Conservation (phyloP, 53 echinoderm and acorn worm genomes). For the Echinometra lucunter region DNA sequence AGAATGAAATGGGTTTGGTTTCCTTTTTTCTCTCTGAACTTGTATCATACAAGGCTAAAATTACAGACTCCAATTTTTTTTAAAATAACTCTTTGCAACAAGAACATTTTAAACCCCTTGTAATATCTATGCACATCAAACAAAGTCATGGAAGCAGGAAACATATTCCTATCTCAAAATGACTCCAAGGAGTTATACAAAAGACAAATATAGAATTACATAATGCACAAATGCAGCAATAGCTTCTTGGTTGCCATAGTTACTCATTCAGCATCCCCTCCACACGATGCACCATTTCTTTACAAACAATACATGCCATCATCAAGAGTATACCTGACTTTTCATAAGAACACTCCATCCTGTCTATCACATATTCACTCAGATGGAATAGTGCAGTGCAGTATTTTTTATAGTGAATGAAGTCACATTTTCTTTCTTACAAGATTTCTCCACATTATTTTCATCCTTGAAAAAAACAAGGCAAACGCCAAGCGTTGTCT, state of each 20-base stretch:
- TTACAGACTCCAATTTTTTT: no score
- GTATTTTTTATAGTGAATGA: not conserved
- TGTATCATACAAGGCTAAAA: no score
- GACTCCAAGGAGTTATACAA: not conserved
- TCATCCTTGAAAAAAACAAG: not conserved
- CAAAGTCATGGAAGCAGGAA: no score
- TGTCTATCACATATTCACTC: not conserved
- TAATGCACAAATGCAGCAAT: not conserved
- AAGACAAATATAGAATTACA: not conserved
- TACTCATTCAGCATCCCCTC: not conserved
- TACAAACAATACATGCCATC: not conserved
- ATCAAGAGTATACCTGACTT: not conserved
- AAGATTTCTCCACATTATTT: not conserved
- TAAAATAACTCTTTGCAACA: no score
- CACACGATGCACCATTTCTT: not conserved
- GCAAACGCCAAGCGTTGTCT: no score
- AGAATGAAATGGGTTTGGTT: no score
- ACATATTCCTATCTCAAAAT: not conserved
- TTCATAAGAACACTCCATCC: not conserved
- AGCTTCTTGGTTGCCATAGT: constrained; percentile 18
- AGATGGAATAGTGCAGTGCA: not conserved
- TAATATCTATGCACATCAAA: no score
- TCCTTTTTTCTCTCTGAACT: no score
- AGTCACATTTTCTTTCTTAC: not conserved
- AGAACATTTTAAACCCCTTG: no score